phyloP scores from a whole-genome alignment of 2,113 vertebrate genomes.

The Suncus etruscus region DNA sequence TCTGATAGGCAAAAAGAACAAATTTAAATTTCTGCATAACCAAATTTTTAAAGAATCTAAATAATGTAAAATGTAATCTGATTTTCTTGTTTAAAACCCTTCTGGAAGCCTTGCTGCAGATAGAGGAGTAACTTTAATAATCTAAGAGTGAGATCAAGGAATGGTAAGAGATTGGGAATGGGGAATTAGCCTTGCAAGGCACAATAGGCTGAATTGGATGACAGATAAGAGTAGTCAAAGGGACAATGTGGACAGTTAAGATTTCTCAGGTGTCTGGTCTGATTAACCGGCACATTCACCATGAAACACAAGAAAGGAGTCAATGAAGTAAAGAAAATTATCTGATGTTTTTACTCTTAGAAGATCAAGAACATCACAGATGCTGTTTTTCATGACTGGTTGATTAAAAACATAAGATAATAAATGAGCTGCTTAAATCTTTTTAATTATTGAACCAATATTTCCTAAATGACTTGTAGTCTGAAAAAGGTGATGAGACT shows the following conservation, averaged over 20 bases:
- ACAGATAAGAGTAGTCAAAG: neutral
- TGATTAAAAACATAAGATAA: neutral
- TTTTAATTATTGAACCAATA: neutral
- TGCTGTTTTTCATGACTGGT: neutral
- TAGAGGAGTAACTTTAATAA: neutral
- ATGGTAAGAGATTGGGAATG: neutral
- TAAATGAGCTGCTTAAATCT: neutral
- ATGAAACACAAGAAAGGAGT: neutral
- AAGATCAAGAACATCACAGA: neutral
- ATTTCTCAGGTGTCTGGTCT: neutral
- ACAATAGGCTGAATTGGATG: accelerated
- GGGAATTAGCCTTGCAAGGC: neutral
- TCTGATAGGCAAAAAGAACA: neutral
- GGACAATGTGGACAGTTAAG: neutral
- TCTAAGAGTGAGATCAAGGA: neutral
- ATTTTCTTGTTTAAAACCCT: neutral
- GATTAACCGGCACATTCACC: neutral
- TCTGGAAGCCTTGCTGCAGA: neutral
- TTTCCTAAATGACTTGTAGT: slow-evolving; percentile 5
- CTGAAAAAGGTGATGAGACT: slow-evolving; percentile 33
- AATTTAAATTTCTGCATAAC: neutral
- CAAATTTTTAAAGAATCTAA: neutral
- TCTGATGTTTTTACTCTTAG: neutral
- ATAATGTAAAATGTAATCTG: neutral
- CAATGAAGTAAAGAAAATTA: neutral